These are phyloP conservation scores for Brachionus rotundiformis DNA, from an alignment of 1,140 invertebrate genomes.

Conservation along the genomic window DNA sequence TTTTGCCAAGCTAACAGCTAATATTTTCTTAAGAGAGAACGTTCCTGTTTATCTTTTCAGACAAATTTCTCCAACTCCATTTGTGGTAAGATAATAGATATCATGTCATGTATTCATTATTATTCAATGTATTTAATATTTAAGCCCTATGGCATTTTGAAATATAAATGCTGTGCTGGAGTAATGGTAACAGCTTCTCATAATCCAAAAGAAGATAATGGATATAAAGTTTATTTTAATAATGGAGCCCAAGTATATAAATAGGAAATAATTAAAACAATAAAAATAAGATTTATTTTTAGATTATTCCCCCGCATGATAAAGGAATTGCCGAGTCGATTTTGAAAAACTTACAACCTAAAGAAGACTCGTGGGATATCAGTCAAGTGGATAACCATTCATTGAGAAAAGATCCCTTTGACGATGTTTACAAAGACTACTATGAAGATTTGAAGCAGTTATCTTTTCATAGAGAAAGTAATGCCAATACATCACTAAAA, in stretches of 20 bases:
- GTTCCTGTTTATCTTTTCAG: conserved; percentile 83
- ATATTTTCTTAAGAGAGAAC: conserved; percentile 75
- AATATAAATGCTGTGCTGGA: conserved; percentile 75
- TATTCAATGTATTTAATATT: background rate
- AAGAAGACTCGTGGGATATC: conserved; percentile 71
- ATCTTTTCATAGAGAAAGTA: conserved; percentile 64
- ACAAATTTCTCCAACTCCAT: conserved; percentile 83
- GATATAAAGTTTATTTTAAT: conserved; percentile 92
- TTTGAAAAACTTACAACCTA: conserved; percentile 74
- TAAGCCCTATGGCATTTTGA: conserved; percentile 75
- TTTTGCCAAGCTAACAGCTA: conserved; percentile 85
- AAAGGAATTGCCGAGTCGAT: conserved; percentile 80
- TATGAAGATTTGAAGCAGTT: conserved; percentile 67
- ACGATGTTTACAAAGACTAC: conserved; percentile 70
- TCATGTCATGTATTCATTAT: background rate
- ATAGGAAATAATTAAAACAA: conserved; percentile 27
- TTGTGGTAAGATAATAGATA: conserved; percentile 68
- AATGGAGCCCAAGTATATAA: conserved; percentile 79
- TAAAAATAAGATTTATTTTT: background rate
- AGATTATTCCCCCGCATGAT: conserved; percentile 90
- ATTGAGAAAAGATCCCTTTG: conserved; percentile 65
- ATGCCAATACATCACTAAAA: conserved; percentile 69
- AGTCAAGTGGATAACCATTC: conserved; percentile 57
- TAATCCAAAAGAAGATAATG: conserved; percentile 98
- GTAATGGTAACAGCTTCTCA: conserved; percentile 97